These are phyloP conservation scores for Palythoa caribaeorum DNA, from an alignment of 92 coral and sea anemone genomes.

Conservation along the genomic window DNA sequence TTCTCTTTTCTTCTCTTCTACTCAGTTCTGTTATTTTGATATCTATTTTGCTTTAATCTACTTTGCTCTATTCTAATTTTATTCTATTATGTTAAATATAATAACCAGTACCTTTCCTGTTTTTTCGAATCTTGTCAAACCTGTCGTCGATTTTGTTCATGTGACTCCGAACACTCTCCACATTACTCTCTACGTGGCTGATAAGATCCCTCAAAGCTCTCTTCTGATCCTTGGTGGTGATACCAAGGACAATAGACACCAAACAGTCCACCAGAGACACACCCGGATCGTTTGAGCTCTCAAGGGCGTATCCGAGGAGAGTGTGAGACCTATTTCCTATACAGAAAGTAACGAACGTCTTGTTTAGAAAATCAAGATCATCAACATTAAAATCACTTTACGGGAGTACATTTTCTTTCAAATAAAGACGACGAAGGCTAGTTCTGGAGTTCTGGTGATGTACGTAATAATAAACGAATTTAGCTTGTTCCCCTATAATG, in stretches of 20 bases:
- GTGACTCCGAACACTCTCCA: constrained; percentile 39
- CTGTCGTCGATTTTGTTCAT: constrained; percentile 39
- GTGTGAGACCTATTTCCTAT: constrained; percentile 47
- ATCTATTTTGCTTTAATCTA: too few relatives aligned
- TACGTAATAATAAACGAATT: too few relatives aligned
- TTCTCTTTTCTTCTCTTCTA: too few relatives aligned
- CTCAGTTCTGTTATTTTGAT: too few relatives aligned
- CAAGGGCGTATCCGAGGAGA: constrained; percentile 81
- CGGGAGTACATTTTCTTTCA: too few relatives aligned
- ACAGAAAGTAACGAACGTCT: not conserved
- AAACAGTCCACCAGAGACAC: constrained; percentile 77
- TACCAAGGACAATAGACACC: constrained; percentile 83
- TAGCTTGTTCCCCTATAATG: too few relatives aligned
- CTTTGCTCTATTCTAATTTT: not conserved
- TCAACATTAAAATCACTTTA: too few relatives aligned
- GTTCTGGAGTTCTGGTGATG: too few relatives aligned
- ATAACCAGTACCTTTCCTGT: constrained; percentile 17
- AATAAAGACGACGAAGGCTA: too few relatives aligned
- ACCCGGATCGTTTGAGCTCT: constrained; percentile 62
- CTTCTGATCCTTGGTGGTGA: constrained; percentile 70
- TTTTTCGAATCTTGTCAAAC: constrained; percentile 24
- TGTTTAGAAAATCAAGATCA: too few relatives aligned
- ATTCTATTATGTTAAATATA: not conserved
- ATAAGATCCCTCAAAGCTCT: constrained; percentile 68
- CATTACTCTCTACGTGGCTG: constrained; percentile 47